Percentiles rank a stretch among this genome's conserved stretches.
phyloP scores from a whole-genome alignment of 2,888 invertebrate genomes.

The Dione vanillae region DNA sequence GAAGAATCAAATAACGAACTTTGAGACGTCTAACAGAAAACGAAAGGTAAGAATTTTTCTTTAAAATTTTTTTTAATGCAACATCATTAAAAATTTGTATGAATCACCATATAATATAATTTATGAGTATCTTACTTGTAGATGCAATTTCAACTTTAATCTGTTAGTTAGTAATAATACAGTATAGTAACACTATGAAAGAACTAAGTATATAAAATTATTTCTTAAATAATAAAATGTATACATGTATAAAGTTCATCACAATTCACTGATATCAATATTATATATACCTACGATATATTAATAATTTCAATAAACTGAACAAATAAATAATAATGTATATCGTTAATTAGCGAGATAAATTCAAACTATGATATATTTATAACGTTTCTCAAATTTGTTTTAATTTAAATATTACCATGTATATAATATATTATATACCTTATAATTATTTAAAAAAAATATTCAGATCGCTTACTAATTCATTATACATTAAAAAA shows the following conservation, averaged over 20 bases:
- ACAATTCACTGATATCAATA: constrained; percentile 1
- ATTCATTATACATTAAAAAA: not conserved
- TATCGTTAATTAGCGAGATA: not conserved
- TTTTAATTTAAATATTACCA: no score
- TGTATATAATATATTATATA: no score
- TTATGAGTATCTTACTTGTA: no score
- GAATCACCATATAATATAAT: no score
- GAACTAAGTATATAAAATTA: no score
- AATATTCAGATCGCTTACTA: not conserved
- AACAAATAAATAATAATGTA: not conserved
- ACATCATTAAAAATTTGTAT: no score
- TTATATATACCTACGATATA: not conserved
- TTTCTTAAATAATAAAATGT: not conserved
- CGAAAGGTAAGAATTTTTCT: constrained; percentile 64
- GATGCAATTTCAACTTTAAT: no score
- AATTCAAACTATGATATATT: not conserved
- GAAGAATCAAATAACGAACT: constrained; percentile 59
- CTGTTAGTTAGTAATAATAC: no score
- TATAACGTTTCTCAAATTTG: not conserved
- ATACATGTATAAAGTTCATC: constrained; percentile 4
- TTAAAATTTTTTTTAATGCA: no score
- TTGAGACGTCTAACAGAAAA: constrained; percentile 71
- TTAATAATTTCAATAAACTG: constrained; percentile 1
- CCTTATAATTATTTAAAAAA: no score
- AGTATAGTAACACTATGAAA: no score